Evolutionary conservation across 2,113 vertebrate species (phyloP).

Genomic region (Tamias sibiricus): DNA sequence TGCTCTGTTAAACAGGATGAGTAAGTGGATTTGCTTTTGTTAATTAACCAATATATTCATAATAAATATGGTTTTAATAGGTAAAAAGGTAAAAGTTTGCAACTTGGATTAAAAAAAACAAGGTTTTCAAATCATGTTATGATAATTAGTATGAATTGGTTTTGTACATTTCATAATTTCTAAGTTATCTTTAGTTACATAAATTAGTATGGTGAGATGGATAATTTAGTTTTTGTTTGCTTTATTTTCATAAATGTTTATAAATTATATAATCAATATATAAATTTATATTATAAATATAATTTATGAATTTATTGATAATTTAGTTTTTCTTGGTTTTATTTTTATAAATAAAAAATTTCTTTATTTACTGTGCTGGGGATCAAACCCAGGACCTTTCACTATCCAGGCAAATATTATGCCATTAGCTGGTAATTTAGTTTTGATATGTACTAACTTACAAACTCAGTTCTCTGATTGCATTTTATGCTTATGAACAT

Average conservation of each 20-base stretch:
- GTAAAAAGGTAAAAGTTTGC: constrained; percentile 21
- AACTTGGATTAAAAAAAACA: constrained; percentile 20
- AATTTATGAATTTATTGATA: too few relatives aligned
- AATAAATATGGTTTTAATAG: constrained; percentile 31
- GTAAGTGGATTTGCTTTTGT: not conserved
- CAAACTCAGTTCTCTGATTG: constrained; percentile 15
- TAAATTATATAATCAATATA: too few relatives aligned
- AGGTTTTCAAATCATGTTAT: constrained; percentile 33
- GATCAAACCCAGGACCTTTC: not conserved
- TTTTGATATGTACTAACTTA: constrained; percentile 22
- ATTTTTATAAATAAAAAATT: too few relatives aligned
- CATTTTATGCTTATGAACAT: constrained; percentile 65
- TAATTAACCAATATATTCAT: constrained; percentile 5
- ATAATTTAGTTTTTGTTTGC: not conserved
- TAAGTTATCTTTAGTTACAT: not conserved
- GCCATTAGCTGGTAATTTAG: not conserved
- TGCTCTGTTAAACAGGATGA: constrained; percentile 26
- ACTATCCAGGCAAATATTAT: not conserved
- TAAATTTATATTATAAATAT: too few relatives aligned
- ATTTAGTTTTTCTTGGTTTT: not conserved
- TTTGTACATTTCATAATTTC: not conserved
- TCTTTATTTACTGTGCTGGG: not conserved
- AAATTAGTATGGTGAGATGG: not conserved
- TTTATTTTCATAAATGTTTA: too few relatives aligned
- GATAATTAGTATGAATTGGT: not conserved